phyloP scores from a whole-genome alignment of 2,888 invertebrate species.

The Pseudanteris insignis region DNA sequence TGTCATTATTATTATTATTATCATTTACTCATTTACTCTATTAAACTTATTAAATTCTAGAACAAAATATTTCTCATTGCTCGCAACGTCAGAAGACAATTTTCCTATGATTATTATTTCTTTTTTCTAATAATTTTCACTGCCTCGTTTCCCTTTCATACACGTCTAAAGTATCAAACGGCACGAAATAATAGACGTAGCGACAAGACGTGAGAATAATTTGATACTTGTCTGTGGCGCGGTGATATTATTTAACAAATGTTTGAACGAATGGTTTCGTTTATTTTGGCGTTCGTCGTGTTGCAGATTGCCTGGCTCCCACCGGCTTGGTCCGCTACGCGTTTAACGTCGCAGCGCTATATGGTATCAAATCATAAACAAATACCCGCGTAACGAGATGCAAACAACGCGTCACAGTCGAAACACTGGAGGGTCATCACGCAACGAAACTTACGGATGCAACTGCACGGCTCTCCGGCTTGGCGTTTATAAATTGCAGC shows the following conservation, averaged over 20 bases:
- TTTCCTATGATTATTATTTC: too few relatives aligned
- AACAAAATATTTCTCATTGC: too few relatives aligned
- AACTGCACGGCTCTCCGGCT: slow-evolving; percentile 24
- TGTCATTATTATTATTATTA: too few relatives aligned
- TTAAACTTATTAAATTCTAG: too few relatives aligned
- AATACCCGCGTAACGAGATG: slow-evolving; percentile 63
- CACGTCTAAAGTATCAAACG: too few relatives aligned
- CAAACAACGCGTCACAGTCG: slow-evolving; percentile 54
- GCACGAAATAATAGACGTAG: too few relatives aligned
- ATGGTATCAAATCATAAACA: slow-evolving; percentile 62
- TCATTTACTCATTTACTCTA: too few relatives aligned
- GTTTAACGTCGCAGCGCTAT: slow-evolving; percentile 30
- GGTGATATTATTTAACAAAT: slow-evolving; percentile 5
- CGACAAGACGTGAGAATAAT: too few relatives aligned
- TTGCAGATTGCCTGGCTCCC: slow-evolving; percentile 20
- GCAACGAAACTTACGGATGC: slow-evolving; percentile 22
- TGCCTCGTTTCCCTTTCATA: too few relatives aligned
- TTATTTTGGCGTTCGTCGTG: slow-evolving; percentile 15
- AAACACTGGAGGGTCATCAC: slow-evolving; percentile 40
- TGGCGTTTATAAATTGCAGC: slow-evolving; percentile 34
- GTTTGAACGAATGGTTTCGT: slow-evolving; percentile 22
- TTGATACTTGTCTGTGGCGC: too few relatives aligned
- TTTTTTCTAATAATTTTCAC: too few relatives aligned
- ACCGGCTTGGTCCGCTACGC: slow-evolving; percentile 21
- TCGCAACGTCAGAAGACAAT: too few relatives aligned